Percentiles rank a stretch among this genome's conserved stretches.
These are phyloP conservation scores for Pediacus dermestoides DNA, from an alignment of 2,888 invertebrate species.

Conservation along the genomic window DNA sequence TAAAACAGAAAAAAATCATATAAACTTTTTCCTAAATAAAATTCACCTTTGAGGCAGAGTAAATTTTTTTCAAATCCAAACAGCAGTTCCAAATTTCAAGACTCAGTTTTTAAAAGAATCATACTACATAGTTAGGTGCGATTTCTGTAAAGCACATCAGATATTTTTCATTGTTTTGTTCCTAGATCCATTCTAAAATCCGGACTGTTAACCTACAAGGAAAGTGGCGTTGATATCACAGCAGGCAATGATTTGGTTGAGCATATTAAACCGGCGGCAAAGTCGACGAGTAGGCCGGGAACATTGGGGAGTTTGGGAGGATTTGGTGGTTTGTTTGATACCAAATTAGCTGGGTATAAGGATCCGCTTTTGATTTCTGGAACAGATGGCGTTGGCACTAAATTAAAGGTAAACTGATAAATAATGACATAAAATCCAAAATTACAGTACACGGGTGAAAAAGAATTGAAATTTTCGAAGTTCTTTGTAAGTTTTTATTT, in stretches of 20 bases:
- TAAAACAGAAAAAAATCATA: too few relatives aligned
- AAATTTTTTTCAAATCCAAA: too few relatives aligned
- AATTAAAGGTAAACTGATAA: slow-evolving; percentile 73
- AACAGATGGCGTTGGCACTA: slow-evolving; percentile 96
- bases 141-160: too few relatives aligned
- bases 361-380: slow-evolving; percentile 90
- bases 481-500: too few relatives aligned
- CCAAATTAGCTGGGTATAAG: slow-evolving; percentile 65
- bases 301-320: slow-evolving; percentile 82
- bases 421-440: slow-evolving; percentile 5
- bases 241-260: slow-evolving; percentile 86
- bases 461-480: too few relatives aligned
- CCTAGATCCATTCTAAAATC: slow-evolving; percentile 54
- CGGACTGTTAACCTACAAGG: slow-evolving; percentile 79
- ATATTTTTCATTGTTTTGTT: too few relatives aligned
- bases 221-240: slow-evolving; percentile 89
- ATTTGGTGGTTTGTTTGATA: slow-evolving; percentile 91
- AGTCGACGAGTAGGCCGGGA: slow-evolving; percentile 73
- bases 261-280: slow-evolving; percentile 76
- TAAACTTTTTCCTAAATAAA: too few relatives aligned
- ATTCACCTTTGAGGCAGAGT: too few relatives aligned
- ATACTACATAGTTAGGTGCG: too few relatives aligned
- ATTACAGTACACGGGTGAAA: slow-evolving; percentile 1
- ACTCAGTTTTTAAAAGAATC: too few relatives aligned
- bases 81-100: too few relatives aligned